Conservation (phyloP, 2,888 invertebrate species). For the Ceraclea dissimilis region DNA sequence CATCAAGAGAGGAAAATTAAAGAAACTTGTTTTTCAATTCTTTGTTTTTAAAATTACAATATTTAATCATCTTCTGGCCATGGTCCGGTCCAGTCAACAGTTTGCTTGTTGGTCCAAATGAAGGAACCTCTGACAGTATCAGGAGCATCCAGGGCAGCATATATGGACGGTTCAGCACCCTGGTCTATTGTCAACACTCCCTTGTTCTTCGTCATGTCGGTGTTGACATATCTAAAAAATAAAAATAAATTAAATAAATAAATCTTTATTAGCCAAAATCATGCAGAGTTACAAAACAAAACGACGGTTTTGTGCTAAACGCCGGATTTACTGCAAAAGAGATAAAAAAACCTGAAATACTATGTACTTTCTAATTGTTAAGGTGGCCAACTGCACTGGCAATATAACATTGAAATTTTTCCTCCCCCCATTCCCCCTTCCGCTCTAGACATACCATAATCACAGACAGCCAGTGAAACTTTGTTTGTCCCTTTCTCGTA, state of each 20-base stretch:
- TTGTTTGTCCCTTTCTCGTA: too few relatives aligned
- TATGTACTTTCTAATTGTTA: not conserved
- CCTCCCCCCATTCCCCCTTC: too few relatives aligned
- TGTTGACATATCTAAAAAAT: conserved; percentile 69
- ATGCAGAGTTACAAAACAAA: too few relatives aligned
- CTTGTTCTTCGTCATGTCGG: conserved; percentile 63
- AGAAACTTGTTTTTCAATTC: too few relatives aligned
- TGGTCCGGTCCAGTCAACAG: conserved; percentile 47
- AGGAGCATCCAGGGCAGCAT: conserved; percentile 47
- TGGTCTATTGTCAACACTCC: conserved; percentile 50
- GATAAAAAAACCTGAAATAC: not conserved
- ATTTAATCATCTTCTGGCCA: conserved; percentile 11
- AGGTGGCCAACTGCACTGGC: too few relatives aligned
- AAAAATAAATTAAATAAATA: conserved; percentile 43
- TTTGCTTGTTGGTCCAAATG: conserved; percentile 52
- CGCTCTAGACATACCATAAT: too few relatives aligned
- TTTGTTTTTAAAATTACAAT: too few relatives aligned
- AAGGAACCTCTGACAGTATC: conserved; percentile 52
- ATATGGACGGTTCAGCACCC: conserved; percentile 49
- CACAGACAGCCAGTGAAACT: too few relatives aligned
- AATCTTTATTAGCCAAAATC: not conserved
- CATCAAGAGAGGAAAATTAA: too few relatives aligned
- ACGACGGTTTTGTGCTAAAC: not conserved
- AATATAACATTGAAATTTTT: too few relatives aligned
- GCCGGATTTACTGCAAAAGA: not conserved